A percentile compares a stretch with the other conserved stretches of the same genome.
These are phyloP conservation scores for Triplophysa yarkandensis DNA, from an alignment of 2,797 vertebrate genomes.

Conservation along the genomic window DNA sequence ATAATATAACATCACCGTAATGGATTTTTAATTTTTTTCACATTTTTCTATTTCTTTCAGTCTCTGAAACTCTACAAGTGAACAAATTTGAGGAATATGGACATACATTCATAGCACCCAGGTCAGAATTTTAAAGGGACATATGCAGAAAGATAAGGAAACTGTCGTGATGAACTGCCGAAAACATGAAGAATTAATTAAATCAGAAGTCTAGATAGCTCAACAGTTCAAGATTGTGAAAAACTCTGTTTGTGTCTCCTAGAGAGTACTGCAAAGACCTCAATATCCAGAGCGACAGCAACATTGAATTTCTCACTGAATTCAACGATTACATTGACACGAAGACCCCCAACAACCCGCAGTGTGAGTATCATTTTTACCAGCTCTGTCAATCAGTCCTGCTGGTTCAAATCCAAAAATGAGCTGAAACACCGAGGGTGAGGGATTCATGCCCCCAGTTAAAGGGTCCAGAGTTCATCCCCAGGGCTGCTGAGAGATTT, in stretches of 20 bases:
- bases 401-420: background rate
- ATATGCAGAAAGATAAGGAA: background rate
- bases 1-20: too few species aligned
- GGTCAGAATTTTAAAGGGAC: slow-evolving; percentile 71
- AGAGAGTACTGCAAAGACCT: slow-evolving; percentile 91
- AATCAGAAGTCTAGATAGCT: too few species aligned
- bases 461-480: slow-evolving; percentile 23
- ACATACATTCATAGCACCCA: slow-evolving; percentile 89
- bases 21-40: background rate
- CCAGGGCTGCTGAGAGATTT: background rate
- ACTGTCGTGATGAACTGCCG: background rate
- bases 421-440: background rate
- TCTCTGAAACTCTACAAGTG: slow-evolving; percentile 84
- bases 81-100: slow-evolving; percentile 90
- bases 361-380: slow-evolving; percentile 82
- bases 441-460: slow-evolving; percentile 8
- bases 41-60: slow-evolving; percentile 73
- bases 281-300: slow-evolving; percentile 81
- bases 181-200: background rate
- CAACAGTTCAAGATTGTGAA: background rate
- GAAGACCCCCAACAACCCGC: slow-evolving; percentile 85
- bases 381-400: background rate
- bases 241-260: slow-evolving; percentile 1
- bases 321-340: slow-evolving; percentile 92
- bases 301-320: slow-evolving; percentile 90